These are phyloP conservation scores for Cordylochernes scorpioides DNA, from an alignment of 2,888 invertebrate species.

Conservation along the genomic window DNA sequence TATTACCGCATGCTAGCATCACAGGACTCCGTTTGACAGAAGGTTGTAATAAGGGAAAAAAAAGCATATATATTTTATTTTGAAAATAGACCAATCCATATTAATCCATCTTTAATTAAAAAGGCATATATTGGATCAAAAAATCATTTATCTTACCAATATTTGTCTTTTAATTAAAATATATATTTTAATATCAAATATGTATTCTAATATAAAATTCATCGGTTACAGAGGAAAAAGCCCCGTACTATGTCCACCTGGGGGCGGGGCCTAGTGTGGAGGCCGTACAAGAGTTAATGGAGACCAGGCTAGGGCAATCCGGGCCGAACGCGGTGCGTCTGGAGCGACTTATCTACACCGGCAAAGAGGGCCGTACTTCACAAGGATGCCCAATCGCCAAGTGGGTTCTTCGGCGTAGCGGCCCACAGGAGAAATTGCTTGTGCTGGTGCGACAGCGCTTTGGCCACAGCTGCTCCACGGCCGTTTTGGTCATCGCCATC, in stretches of 20 bases:
- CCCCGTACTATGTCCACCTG: constrained; percentile 78
- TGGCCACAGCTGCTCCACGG: constrained; percentile 51
- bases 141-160: too few relatives aligned
- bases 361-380: constrained; percentile 78
- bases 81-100: too few relatives aligned
- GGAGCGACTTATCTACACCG: constrained; percentile 76
- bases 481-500: constrained; percentile 65
- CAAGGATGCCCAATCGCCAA: constrained; percentile 88
- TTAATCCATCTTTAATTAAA: too few relatives aligned
- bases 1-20: too few relatives aligned
- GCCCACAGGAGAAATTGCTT: constrained; percentile 60
- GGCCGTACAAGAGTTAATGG: constrained; percentile 54
- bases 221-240: too few relatives aligned
- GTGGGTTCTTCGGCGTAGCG: constrained; percentile 67
- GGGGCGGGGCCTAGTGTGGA: constrained; percentile 47
- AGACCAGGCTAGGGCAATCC: constrained; percentile 37
- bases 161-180: too few relatives aligned
- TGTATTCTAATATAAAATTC: too few relatives aligned
- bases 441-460: constrained; percentile 61
- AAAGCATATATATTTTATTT: too few relatives aligned
- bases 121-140: too few relatives aligned
- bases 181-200: too few relatives aligned
- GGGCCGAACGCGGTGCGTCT: constrained; percentile 59
- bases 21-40: too few relatives aligned
- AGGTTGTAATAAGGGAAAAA: too few relatives aligned